Base-by-base conservation (phyloP, 2,797 vertebrate species). In the Peromyscus melanophrys region DNA sequence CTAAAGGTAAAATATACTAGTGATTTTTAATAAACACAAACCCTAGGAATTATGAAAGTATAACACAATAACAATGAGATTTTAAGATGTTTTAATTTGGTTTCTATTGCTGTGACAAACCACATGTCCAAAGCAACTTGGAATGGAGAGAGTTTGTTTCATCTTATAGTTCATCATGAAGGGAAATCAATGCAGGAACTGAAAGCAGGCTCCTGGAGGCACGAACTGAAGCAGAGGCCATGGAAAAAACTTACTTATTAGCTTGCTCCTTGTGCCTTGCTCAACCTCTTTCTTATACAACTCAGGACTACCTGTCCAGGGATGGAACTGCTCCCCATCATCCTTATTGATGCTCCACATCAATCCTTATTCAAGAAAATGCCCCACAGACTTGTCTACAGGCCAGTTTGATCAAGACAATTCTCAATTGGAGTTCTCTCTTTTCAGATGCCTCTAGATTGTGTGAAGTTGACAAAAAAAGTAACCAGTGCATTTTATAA, bases 1-100 rank as follows among this genome's bases (percentile, higher is more conserved):
- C 29, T 89, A 89, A 86, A 90, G 43, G 40, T 65, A 86, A 80
- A 92, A 93, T 67, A 75, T 71, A 78, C 27, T 65, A 37, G 1
- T 83, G 31, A 77, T 17, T 40, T 77, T n/a, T 13, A 84, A 57
- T 73, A 94, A 89, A 78, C 84, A 63, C 0, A 95, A 73, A 80
- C 19, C 16, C 92, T 11, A 85, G 55, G 29, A 46, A n/a, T 73
- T 81, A 37, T 34, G 23, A 83, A 77, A 93, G 5, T 61, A 87
- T 34, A 65, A 59, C 46, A 89, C 17, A 93, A 46, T 81, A 85
- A 46, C 59, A 21, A 59, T 76, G 57, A 89, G 83, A 59, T 17
- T 29, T 23, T 84, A 10, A 46, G 29, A 46, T 75, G 23, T 43
- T 13, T 75, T 43, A 12, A 40, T 73, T 73, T 73, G 10, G 10